Base-by-base conservation (phyloP, 2,888 invertebrate genomes). In the Cinara cedri region DNA sequence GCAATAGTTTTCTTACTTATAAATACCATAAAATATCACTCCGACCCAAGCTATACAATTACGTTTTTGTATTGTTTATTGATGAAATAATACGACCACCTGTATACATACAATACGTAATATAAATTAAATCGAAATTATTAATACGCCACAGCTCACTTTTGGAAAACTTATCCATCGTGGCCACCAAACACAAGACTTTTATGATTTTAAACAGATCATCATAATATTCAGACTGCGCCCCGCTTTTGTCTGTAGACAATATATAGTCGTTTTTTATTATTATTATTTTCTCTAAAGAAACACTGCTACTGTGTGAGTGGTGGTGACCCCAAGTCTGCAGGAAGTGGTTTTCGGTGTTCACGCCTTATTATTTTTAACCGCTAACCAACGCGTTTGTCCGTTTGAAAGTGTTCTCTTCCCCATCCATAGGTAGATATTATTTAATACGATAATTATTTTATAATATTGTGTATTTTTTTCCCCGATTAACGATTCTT, bases 291-390 rank as follows among this genome's bases (percentile, higher is more conserved):
- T 34, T 55, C 14, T 75, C n/a, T 13, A 44, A 66, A 16, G 34
- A 60, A 70, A 51, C 34, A 19, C 14, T 46, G 66, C 14, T 34
- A 46, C 34, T 57, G 54, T 66, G 44, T 66, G 55, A 49, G 34
- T 34, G n/a, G n/a, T n/a, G n/a, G n/a, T n/a, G n/a, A n/a, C n/a
- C 14, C 44, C 11, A 26, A 74, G 57, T 68, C 76, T n/a, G n/a
- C n/a, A 76, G 76, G 68, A 76, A 76, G 76, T 76, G 76, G 66
- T 76, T 76, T 76, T 57, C n/a, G 34, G 34, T 51, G 46, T 76
- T 68, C 57, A 76, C 68, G 66, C 66, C 66, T 68, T 76, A 68
- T 76, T 68, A 68, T 76, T 76, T 76, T 68, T 57, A 68, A 68
- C 76, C 68, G 66, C 57, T 68, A 57, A 57, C 55, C 11, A 66